phyloP scores from a whole-genome alignment of 2,113 vertebrate species.

The Myiagra hebetior region DNA sequence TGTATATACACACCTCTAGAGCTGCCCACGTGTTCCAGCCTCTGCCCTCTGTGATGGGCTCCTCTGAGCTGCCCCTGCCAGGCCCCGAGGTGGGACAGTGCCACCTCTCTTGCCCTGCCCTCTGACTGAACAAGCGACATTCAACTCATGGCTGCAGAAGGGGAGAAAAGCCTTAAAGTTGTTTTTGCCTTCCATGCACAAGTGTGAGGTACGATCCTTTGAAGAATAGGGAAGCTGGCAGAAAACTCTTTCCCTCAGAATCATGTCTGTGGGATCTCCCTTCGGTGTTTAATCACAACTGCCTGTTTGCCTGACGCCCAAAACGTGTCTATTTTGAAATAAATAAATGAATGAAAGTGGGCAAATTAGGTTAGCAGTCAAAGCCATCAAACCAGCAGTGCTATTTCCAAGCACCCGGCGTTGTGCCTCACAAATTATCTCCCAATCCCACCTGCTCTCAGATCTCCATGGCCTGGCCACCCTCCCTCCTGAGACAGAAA shows the following conservation, averaged over 20 bases:
- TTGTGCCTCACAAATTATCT: conserved; percentile 38
- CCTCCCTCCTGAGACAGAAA: conserved; percentile 20
- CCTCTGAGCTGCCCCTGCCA: neutral
- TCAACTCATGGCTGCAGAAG: accelerated
- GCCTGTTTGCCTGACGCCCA: neutral
- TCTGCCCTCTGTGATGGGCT: neutral
- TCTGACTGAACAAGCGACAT: neutral
- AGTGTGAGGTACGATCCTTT: neutral
- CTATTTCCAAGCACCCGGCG: neutral
- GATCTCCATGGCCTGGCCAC: conserved; percentile 22
- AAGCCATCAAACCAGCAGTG: neutral
- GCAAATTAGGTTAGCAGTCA: neutral
- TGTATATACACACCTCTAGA: neutral
- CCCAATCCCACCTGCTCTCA: conserved; percentile 57
- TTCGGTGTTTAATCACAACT: neutral
- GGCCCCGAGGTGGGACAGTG: neutral
- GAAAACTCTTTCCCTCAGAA: neutral
- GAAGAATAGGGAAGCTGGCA: neutral
- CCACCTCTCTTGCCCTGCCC: neutral
- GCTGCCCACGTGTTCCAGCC: neutral
- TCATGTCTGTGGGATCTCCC: neutral
- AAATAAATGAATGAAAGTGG: neutral
- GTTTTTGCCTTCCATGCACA: neutral
- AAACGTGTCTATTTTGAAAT: neutral
- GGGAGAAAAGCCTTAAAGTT: neutral